phyloP scores from a whole-genome alignment of 2,888 invertebrate species.

The Salpingus planirostris region DNA sequence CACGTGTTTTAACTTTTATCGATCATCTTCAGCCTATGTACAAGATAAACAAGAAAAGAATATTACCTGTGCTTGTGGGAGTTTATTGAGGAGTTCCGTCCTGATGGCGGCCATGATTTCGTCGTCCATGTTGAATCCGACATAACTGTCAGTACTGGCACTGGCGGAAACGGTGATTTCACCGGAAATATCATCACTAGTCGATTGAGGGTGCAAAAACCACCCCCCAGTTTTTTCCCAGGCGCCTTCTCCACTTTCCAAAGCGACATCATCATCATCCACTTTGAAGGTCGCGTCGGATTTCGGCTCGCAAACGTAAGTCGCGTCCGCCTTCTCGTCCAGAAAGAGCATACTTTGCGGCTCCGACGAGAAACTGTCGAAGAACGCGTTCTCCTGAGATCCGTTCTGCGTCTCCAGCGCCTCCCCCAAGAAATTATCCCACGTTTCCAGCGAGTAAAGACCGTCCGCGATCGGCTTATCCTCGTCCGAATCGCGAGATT shows the following conservation, averaged over 20 bases:
- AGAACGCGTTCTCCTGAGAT: slow-evolving; percentile 22
- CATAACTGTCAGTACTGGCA: slow-evolving; percentile 36
- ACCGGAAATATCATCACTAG: slow-evolving; percentile 28
- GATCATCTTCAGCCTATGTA: no score
- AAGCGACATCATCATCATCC: neutral
- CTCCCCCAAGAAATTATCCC: slow-evolving; percentile 40
- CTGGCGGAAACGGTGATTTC: slow-evolving; percentile 25
- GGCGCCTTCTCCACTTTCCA: slow-evolving; percentile 11
- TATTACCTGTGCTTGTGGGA: slow-evolving; percentile 61
- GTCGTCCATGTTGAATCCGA: slow-evolving; percentile 55
- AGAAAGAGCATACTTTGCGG: slow-evolving; percentile 29
- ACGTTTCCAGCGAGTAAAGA: slow-evolving; percentile 39
- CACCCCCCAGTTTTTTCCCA: slow-evolving; percentile 36
- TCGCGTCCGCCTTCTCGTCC: neutral
- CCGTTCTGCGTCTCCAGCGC: slow-evolving; percentile 30
- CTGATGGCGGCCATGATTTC: slow-evolving; percentile 62
- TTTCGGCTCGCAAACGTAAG: neutral
- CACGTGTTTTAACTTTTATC: no score
- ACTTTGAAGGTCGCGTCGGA: neutral
- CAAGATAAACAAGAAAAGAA: no score
- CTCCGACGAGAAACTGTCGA: slow-evolving; percentile 32
- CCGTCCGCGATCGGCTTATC: slow-evolving; percentile 11
- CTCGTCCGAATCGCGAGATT: slow-evolving; percentile 1
- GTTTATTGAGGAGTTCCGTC: slow-evolving; percentile 60
- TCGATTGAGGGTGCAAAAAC: slow-evolving; percentile 41